phyloP scores from a whole-genome alignment of 2,113 vertebrate genomes.

The Aramus guarauna region DNA sequence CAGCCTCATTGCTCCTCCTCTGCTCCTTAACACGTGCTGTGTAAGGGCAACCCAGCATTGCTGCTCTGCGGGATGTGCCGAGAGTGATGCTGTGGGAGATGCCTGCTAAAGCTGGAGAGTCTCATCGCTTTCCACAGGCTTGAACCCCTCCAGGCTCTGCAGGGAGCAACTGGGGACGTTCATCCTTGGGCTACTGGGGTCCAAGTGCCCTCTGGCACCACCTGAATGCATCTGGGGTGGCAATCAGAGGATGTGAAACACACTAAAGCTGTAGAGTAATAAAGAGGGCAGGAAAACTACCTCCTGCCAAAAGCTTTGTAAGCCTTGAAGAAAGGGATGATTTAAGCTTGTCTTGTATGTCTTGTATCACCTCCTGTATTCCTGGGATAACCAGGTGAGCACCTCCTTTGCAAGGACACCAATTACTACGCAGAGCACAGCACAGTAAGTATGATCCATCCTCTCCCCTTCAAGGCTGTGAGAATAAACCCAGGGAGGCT shows the following conservation, averaged over 20 bases:
- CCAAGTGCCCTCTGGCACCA: neutral
- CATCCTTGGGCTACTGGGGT: neutral
- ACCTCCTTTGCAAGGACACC: neutral
- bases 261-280: neutral
- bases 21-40: accelerated
- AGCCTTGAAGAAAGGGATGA: neutral
- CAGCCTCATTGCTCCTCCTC: neutral
- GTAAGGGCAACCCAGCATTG: neutral
- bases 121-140: neutral
- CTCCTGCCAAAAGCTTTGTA: neutral
- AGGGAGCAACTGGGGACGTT: neutral
- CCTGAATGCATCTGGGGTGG: neutral
- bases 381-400: neutral
- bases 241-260: neutral
- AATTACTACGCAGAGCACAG: neutral
- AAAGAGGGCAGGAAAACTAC: neutral
- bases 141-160: neutral
- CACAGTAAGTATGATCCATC: neutral
- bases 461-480: neutral
- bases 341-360: too few relatives aligned
- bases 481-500: neutral
- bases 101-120: neutral
- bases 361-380: neutral
- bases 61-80: neutral
- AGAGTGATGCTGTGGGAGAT: neutral